These are phyloP conservation scores for Drosophila birchii DNA, from an alignment of 2,888 invertebrate genomes.

Conservation along the genomic window DNA sequence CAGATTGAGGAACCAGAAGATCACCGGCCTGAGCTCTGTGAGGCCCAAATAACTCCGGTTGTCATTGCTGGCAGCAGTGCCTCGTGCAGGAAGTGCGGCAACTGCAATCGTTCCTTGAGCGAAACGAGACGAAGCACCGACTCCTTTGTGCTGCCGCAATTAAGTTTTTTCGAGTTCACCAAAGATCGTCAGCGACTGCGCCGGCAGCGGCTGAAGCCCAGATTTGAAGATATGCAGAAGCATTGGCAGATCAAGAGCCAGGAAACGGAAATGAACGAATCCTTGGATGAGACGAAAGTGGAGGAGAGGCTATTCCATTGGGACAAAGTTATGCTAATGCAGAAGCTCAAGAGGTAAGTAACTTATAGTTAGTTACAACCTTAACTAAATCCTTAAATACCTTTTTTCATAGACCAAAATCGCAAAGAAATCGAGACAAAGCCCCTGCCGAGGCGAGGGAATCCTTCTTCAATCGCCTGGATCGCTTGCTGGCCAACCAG, in stretches of 20 bases:
- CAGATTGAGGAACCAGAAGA: slow-evolving; percentile 36
- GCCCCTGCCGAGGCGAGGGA: not conserved
- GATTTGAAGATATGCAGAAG: slow-evolving; percentile 56
- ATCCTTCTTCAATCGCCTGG: slow-evolving; percentile 51
- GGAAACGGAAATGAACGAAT: slow-evolving; percentile 11
- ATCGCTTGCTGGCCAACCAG: slow-evolving; percentile 29
- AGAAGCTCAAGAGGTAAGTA: slow-evolving; percentile 6
- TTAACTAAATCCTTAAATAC: not conserved
- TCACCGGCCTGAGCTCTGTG: slow-evolving; percentile 35
- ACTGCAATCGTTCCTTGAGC: slow-evolving; percentile 58
- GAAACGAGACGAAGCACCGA: slow-evolving; percentile 32
- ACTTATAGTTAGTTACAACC: not conserved
- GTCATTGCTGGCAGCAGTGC: slow-evolving; percentile 33
- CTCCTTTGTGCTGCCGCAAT: slow-evolving; percentile 62
- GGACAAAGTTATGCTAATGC: not conserved
- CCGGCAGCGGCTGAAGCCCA: slow-evolving; percentile 51
- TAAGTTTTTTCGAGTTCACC: slow-evolving; percentile 25
- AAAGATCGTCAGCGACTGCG: slow-evolving; percentile 52
- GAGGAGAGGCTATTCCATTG: not conserved
- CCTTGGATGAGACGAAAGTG: slow-evolving; percentile 5
- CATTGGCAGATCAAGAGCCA: slow-evolving; percentile 56
- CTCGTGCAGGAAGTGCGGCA: slow-evolving; percentile 65
- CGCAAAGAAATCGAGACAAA: not conserved
- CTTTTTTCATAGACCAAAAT: not conserved
- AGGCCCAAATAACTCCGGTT: slow-evolving; percentile 24